Base-by-base conservation (phyloP, 2,113 vertebrate genomes). In the Phocoena phocoena region DNA sequence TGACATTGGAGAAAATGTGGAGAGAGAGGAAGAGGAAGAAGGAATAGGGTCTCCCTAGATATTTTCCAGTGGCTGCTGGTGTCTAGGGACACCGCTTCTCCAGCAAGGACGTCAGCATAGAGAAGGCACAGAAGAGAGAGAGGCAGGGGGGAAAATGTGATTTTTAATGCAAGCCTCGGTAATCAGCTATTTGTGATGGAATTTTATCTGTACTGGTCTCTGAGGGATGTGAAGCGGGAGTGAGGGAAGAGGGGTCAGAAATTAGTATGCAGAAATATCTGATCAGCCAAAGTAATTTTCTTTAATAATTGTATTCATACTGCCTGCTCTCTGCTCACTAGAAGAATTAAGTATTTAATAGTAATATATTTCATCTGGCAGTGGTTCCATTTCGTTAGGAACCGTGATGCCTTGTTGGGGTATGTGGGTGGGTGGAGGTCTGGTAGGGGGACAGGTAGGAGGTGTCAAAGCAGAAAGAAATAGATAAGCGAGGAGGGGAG, bases 241-340 rank as follows among this genome's bases (percentile, higher is more conserved):
- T 98, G 98, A 99, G 98, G 98, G 98, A 99, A 99, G 98, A 99
- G 97, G 99, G 98, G 99, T 99, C 98, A 99, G 99, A 99, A 99
- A 99, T 99, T 99, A 99, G 99, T 99, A 99, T 99, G 99, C 99
- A 98, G 99, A 99, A 99, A 99, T 99, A 99, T 99, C 99, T 99
- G 99, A 99, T 99, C 99, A 99, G 99, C 99, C 99, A 98, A 99
- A 99, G 99, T 99, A 99, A 99, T 99, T 99, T 99, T 99, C 99
- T 99, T 99, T 99, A 99, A 99, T 99, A 99, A 99, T 99, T 99
- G 98, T 99, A 99, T 99, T 99, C 99, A 99, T 99, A 98, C 99
- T 99, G 99, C 98, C 99, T 99, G 98, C 99, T 99, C 99, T 99
- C 99, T 98, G 98, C 98, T 99, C 99, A 99, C 98, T 98, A 98